These are phyloP conservation scores for Epizoanthus rinbou DNA, from an alignment of 92 coral and sea anemone genomes.

Conservation along the genomic window DNA sequence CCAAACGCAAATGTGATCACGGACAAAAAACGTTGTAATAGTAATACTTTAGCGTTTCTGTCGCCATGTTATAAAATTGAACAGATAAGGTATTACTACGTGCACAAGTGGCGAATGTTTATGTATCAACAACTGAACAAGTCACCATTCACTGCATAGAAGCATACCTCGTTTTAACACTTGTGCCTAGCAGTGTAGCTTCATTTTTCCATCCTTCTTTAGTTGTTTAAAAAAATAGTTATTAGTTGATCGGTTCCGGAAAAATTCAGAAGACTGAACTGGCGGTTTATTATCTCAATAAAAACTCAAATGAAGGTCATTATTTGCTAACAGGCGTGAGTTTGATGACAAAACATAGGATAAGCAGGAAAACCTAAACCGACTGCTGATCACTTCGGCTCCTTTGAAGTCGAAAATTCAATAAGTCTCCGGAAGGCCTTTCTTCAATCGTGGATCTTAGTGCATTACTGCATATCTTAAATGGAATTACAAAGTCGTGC, in stretches of 20 bases:
- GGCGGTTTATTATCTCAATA: background rate
- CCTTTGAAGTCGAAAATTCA: conserved; percentile 44
- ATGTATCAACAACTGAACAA: too few relatives aligned
- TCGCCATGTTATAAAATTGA: too few relatives aligned
- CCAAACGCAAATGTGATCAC: too few relatives aligned
- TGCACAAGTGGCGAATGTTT: too few relatives aligned
- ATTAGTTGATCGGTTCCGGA: conserved; percentile 13
- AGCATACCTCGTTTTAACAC: too few relatives aligned
- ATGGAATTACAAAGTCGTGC: conserved; percentile 15
- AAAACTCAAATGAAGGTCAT: conserved; percentile 26
- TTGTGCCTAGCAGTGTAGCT: too few relatives aligned
- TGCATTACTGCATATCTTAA: conserved; percentile 30
- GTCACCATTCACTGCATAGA: too few relatives aligned
- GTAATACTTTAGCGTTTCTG: too few relatives aligned
- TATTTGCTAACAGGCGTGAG: background rate
- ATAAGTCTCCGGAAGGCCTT: conserved; percentile 42
- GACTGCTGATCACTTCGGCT: conserved; percentile 29
- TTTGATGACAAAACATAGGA: conserved; percentile 23
- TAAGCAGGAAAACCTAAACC: background rate
- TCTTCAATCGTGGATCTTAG: background rate
- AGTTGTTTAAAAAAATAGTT: too few relatives aligned
- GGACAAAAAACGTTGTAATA: too few relatives aligned
- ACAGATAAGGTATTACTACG: too few relatives aligned
- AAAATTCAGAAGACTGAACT: background rate
- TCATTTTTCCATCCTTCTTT: too few relatives aligned